Base-by-base conservation (phyloP, 2,888 invertebrate species). In the Lithophane semibrunnea region DNA sequence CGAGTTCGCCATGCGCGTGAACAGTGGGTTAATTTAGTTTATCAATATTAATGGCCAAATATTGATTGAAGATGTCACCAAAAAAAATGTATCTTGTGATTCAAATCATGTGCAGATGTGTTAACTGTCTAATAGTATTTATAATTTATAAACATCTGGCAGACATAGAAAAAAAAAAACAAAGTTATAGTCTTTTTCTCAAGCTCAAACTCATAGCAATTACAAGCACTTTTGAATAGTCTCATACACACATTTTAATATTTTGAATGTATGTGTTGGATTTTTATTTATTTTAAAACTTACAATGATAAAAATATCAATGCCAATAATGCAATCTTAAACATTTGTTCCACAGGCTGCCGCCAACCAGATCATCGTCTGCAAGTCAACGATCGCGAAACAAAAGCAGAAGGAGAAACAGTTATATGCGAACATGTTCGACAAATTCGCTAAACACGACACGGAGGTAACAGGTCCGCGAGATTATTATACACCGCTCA, bases 381-480 rank as follows among this genome's bases (percentile, higher is more conserved):
- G 99, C 94, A 97, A 98, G 81, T 97, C 97, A 79, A 97, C 97
- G 80, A 97, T 99, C 29, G 98, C 98, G 92, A 97, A 98, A 86
- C 98, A 98, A 89, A 97, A 98, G 84, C 97, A 98, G 75, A 98
- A 97, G 80, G 99, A 99, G 94, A 99, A 98, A 96, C 97, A 98
- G 92, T 97, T 99, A 56, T 99, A 99, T 94, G 98, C 98, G 21
- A 99, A 99, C 94, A 99, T 99, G 99, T 99, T 99, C 95, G 98
- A 99, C 89, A 99, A 99, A 95, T 98, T 99, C 95, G 98, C 98
- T 8, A 97, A 98, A 88, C 97, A 97, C 94, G 98, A 98, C 95
- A 97, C 97, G 92, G 97, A 98, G 98, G 98, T 98, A 97, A 96
- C 94, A 97, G 97, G 97, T 97, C 86, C 91, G 92, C 73, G 75